phyloP scores from a whole-genome alignment of 2,888 invertebrate species.

The Heliconius ethilla region DNA sequence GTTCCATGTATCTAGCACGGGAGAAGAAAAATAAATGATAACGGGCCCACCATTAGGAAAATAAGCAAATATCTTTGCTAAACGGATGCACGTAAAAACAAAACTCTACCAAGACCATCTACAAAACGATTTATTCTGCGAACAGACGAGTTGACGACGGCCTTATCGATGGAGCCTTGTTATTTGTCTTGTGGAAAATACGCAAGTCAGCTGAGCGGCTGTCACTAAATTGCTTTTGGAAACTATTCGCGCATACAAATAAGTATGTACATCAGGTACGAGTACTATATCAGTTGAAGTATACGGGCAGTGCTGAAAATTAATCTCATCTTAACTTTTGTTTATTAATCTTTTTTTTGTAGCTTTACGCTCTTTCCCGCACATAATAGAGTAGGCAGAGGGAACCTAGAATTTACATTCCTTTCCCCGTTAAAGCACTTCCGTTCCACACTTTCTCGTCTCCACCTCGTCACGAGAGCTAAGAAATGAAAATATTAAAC shows the following conservation, averaged over 20 bases:
- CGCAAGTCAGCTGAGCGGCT: constrained; percentile 69
- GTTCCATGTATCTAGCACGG: too few relatives aligned
- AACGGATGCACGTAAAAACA: constrained; percentile 60
- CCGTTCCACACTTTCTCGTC: too few relatives aligned
- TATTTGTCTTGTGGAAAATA: constrained; percentile 72
- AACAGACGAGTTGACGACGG: constrained; percentile 74
- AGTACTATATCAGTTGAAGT: background rate
- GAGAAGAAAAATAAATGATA: too few relatives aligned
- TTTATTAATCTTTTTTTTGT: background rate
- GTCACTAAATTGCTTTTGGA: constrained; percentile 56
- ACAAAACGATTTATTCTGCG: constrained; percentile 69
- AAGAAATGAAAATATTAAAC: too few relatives aligned
- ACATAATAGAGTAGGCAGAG: too few relatives aligned
- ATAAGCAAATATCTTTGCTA: constrained; percentile 21
- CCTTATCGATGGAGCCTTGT: constrained; percentile 75
- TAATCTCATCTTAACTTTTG: background rate
- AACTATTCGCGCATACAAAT: constrained; percentile 39
- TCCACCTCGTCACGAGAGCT: too few relatives aligned
- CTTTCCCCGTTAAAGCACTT: too few relatives aligned
- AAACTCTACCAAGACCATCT: constrained; percentile 62
- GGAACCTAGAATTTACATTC: too few relatives aligned
- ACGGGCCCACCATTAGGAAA: background rate
- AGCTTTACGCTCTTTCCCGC: too few relatives aligned
- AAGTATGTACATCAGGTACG: constrained; percentile 20
- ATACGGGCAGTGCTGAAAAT: background rate